These are phyloP conservation scores for Macrophya alboannulata DNA, from an alignment of 2,888 invertebrate genomes.

Conservation along the genomic window DNA sequence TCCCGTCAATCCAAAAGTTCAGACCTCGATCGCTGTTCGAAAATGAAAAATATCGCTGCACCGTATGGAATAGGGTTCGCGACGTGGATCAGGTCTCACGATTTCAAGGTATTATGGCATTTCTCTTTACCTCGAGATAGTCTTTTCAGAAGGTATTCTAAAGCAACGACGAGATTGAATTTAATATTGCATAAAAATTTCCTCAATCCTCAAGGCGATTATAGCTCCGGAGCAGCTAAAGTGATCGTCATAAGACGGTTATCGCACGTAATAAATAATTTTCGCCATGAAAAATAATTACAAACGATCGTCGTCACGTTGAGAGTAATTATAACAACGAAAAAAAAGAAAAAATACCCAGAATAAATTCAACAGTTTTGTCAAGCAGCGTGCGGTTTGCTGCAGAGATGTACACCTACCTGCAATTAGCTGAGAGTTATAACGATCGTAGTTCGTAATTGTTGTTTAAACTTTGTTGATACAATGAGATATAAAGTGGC, in stretches of 20 bases:
- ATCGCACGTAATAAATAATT: neutral
- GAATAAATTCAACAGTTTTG: neutral
- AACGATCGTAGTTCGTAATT: neutral
- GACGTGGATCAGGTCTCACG: neutral
- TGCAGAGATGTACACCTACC: neutral
- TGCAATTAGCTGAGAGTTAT: neutral
- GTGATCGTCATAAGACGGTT: neutral
- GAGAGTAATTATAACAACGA: neutral
- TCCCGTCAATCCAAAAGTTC: neutral
- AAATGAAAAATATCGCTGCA: neutral
- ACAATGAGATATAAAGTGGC: neutral
- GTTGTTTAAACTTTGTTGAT: neutral
- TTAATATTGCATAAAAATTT: conserved; percentile 49
- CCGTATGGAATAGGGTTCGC: neutral
- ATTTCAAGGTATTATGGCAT: neutral
- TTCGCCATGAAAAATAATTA: neutral
- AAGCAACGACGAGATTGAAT: conserved; percentile 32
- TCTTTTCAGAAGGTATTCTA: conserved; percentile 8
- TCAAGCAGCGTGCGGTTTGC: neutral
- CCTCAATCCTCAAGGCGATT: conserved; percentile 7
- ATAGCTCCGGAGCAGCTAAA: no score
- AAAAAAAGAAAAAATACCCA: neutral
- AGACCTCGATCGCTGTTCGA: neutral
- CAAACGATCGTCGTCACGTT: neutral
- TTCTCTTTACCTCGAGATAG: neutral